Percentiles rank a stretch among this genome's conserved stretches.
Conservation (phyloP, 2,888 invertebrate species). For the Lasioglossum villosulum region DNA sequence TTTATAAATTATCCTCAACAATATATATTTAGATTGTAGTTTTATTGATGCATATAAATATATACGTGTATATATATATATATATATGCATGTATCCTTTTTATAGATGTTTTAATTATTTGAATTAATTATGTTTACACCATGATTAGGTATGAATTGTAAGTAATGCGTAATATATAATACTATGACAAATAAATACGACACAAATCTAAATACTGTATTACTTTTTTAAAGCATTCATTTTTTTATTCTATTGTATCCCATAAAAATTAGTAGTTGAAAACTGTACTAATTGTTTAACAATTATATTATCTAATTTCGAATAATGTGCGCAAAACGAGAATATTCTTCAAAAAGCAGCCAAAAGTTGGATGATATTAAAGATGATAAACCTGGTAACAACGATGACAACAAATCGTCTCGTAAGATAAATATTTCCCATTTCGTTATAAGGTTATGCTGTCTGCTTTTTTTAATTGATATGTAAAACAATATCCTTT, state of each 20-base stretch:
- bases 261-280: background rate
- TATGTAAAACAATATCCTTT: background rate
- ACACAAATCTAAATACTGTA: conserved; percentile 19
- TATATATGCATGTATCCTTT: conserved; percentile 32
- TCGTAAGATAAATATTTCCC: conserved; percentile 29
- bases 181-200: conserved; percentile 48
- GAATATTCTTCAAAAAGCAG: background rate
- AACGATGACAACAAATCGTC: background rate
- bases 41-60: conserved; percentile 33
- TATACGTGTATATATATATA: conserved; percentile 16
- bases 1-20: conserved; percentile 24
- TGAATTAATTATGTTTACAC: conserved; percentile 43
- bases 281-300: background rate
- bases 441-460: background rate
- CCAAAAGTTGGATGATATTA: background rate
- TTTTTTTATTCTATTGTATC: conserved; percentile 12
- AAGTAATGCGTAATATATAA: conserved; percentile 32
- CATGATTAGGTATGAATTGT: conserved; percentile 38
- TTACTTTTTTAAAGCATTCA: conserved; percentile 3
- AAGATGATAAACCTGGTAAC: background rate
- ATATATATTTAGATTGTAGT: conserved; percentile 26
- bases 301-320: background rate
- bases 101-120: conserved; percentile 38
- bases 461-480: background rate
- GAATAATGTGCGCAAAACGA: background rate